A percentile compares a stretch with the other conserved stretches of the same genome.
Evolutionary conservation across 2,797 vertebrate species (phyloP).

Genomic region (Tinamus major): DNA sequence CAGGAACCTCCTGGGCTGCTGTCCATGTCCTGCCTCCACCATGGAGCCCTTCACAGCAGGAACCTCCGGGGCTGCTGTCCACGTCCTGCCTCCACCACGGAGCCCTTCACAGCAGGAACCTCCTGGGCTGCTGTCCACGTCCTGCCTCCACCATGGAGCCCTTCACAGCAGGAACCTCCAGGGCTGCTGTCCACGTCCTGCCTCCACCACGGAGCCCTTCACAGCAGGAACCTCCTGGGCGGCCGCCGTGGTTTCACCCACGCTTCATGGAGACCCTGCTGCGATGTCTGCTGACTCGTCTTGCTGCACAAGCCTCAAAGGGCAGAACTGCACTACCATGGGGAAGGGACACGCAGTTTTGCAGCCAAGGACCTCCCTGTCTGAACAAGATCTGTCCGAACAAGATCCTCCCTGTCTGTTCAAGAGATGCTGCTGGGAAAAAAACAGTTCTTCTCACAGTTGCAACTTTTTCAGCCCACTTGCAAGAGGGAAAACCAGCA

Average conservation of each 20-base stretch:
- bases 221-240: background rate
- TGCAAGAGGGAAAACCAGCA: background rate
- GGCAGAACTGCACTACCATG: background rate
- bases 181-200: no score
- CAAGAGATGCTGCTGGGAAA: background rate
- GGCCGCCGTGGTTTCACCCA: background rate
- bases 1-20: background rate
- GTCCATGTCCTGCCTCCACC: no score
- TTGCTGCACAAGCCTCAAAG: background rate
- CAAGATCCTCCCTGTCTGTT: background rate
- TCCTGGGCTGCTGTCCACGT: background rate
- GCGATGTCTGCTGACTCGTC: background rate
- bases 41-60: background rate
- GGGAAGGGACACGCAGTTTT: background rate
- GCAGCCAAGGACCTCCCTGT: background rate
- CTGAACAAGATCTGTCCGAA: background rate
- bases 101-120: background rate
- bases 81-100: no score
- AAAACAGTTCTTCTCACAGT: background rate
- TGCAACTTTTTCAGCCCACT: background rate
- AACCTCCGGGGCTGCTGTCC: background rate
- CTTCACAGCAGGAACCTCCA: background rate
- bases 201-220: no score
- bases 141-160: no score
- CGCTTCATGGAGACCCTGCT: background rate